Base-by-base conservation (phyloP, 2,888 invertebrate genomes). In the Rhamnusium bicolor region DNA sequence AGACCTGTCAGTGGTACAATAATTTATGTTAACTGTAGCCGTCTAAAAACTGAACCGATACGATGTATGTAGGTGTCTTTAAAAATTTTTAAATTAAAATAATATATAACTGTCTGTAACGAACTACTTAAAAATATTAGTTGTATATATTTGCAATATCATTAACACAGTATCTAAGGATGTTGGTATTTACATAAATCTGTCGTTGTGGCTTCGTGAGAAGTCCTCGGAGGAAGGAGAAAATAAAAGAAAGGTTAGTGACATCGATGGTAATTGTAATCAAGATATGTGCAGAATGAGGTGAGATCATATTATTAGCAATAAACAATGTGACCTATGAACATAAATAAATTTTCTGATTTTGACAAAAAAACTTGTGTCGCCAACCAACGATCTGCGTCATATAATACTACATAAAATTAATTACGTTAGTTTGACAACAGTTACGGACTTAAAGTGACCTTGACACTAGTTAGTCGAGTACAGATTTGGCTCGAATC, bases 211-310 rank as follows among this genome's bases (percentile, higher is more conserved):
- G 74, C 75, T 72, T 75, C 81, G 80, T 80, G 81, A 82, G 81
- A 81, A 80, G 75, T 70, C 75, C 18, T 51, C 70, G 72, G 73
- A 79, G 80, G 80, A 79, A 77, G 76, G 77, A 76, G 75, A 76
- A 79, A 82, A 79, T 81, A 79, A 80, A 79, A 80, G 79, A 77
- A 72, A 77, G 81, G 81, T 81, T 81, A 79, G 74, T 80, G 79
- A 80, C 81, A 75, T 75, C 79, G 71, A 68, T 40, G 49, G 70
- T 67, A 65, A 72, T 72, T 75, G 62, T 68, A 32, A 14, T 61
- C 74, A 78, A 78, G 80, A 47, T 62, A 51, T 58, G 27, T 60
- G 16, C 19, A 7, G 18, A 46, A 40, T 58, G 66, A 79, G 78
- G 76, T 80, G 32, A n/a, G 49, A n/a, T 68, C 46, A 56, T 68